phyloP scores from a whole-genome alignment of 2,113 vertebrate species.

The Stegastes partitus region DNA sequence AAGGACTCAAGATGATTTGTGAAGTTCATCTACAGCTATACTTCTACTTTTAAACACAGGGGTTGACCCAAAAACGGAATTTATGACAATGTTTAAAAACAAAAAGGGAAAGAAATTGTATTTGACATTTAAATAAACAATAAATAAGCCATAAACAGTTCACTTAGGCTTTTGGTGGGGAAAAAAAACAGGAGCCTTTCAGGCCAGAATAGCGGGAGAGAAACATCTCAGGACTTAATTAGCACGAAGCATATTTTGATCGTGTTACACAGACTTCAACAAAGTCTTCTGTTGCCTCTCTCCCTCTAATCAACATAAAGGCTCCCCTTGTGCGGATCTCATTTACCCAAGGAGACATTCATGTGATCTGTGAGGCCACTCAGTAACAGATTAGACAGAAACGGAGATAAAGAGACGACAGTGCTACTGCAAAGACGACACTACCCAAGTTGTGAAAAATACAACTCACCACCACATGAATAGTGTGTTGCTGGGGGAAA shows the following conservation, averaged over 20 bases:
- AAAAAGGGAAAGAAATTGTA: background rate
- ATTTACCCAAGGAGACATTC: constrained; percentile 66
- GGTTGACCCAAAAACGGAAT: background rate
- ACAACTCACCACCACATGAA: constrained; percentile 99
- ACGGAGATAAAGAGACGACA: constrained; percentile 42
- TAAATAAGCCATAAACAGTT: constrained; percentile 27
- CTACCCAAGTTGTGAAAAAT: constrained; percentile 79
- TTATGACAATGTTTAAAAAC: constrained; percentile 17
- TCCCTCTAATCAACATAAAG: constrained; percentile 56
- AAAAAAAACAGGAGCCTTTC: constrained; percentile 45
- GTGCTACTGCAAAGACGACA: constrained; percentile 56
- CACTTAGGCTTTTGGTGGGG: constrained; percentile 17
- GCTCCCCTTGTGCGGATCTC: constrained; percentile 57
- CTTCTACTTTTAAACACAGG: constrained; percentile 19
- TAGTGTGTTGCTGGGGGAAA: constrained; percentile 97
- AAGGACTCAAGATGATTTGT: constrained; percentile 1
- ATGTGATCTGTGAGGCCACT: constrained; percentile 80
- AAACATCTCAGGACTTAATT: constrained; percentile 14
- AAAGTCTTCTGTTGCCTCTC: constrained; percentile 34
- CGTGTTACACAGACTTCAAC: constrained; percentile 18
- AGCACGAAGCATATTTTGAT: constrained; percentile 18
- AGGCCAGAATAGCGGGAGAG: constrained; percentile 28
- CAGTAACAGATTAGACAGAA: constrained; percentile 42
- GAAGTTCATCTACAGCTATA: constrained; percentile 18
- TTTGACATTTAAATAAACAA: constrained; percentile 9